Conservation (phyloP, 2,797 vertebrate genomes). For the Geranospiza caerulescens region DNA sequence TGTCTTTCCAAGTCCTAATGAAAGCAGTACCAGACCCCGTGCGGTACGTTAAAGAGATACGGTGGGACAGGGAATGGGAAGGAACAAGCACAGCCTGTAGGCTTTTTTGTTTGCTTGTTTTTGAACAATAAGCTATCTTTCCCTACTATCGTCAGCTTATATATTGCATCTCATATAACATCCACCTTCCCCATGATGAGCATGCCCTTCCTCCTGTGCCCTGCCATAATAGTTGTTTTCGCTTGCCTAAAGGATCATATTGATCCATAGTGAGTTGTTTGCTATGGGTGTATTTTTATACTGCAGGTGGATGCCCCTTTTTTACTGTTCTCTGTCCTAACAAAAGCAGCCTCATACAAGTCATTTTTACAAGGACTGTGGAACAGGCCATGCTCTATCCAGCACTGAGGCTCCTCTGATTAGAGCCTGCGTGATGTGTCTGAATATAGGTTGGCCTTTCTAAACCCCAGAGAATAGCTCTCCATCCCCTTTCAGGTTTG, state of each 20-base stretch:
- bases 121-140: neutral
- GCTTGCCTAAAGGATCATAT: neutral
- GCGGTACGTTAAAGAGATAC: neutral
- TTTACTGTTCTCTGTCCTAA: neutral
- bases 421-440: neutral
- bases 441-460: neutral
- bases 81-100: neutral
- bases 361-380: neutral
- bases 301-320: neutral
- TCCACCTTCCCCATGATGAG: neutral
- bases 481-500: neutral
- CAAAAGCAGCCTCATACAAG: neutral
- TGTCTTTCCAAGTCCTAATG: neutral
- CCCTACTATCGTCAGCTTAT: neutral
- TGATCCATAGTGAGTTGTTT: neutral
- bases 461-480: neutral
- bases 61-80: neutral
- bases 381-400: neutral
- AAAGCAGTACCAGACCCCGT: neutral
- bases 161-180: neutral
- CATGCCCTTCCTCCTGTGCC: neutral
- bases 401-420: neutral
- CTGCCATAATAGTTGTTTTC: neutral
- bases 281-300: neutral
- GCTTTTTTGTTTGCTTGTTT: neutral